These are phyloP conservation scores for Carlito syrichta DNA, from an alignment of 2,113 vertebrate genomes.

Conservation along the genomic window DNA sequence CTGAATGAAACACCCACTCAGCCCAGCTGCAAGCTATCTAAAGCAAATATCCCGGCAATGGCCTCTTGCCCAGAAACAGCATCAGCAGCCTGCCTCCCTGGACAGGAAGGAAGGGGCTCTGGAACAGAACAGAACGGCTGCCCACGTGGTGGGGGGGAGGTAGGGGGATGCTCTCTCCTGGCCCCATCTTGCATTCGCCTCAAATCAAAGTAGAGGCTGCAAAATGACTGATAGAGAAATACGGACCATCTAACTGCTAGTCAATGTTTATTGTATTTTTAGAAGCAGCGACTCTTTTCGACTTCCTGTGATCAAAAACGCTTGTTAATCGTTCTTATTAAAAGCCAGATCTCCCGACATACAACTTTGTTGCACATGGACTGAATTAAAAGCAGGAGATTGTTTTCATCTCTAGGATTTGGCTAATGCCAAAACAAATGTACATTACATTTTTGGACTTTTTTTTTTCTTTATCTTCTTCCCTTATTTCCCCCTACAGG, in stretches of 20 bases:
- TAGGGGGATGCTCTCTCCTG: not conserved
- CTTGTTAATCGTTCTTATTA: constrained; percentile 60
- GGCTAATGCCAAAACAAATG: constrained; percentile 69
- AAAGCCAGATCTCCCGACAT: constrained; percentile 43
- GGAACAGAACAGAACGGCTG: not conserved
- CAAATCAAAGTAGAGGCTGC: not conserved
- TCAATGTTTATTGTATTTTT: constrained; percentile 26
- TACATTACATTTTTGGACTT: constrained; percentile 33
- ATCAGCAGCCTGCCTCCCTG: constrained; percentile 27
- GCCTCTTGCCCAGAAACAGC: constrained; percentile 74
- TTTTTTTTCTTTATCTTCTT: not conserved
- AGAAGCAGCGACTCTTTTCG: constrained; percentile 6
- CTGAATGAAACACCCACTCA: constrained; percentile 53
- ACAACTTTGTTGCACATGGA: constrained; percentile 57
- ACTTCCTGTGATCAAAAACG: constrained; percentile 70
- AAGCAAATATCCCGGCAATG: constrained; percentile 53
- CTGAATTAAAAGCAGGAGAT: constrained; percentile 73
- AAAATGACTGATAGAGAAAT: not conserved
- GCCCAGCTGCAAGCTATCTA: constrained; percentile 74
- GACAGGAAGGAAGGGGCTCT: constrained; percentile 62
- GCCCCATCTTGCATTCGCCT: not conserved
- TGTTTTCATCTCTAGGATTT: constrained; percentile 54
- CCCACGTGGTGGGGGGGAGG: not conserved
- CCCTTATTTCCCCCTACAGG: not conserved
- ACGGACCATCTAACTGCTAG: not conserved